Percentiles rank a stretch among this genome's conserved stretches.
Evolutionary conservation across 2,888 invertebrate species (phyloP).

Genomic region (Drosophila nigricruria): DNA sequence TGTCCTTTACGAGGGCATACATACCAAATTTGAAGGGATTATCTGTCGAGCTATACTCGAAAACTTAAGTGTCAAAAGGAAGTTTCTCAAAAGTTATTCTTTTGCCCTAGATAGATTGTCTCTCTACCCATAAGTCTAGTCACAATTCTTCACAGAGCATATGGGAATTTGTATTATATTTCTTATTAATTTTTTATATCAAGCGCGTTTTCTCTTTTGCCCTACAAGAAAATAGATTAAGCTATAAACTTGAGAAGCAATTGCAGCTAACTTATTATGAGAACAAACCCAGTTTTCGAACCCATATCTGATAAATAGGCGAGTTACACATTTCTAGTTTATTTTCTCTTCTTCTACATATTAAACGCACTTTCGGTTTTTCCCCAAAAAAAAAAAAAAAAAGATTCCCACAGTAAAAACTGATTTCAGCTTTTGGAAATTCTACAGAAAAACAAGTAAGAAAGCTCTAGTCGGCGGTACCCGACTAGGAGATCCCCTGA

Average conservation of each 20-base stretch:
- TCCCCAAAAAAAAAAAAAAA: slow-evolving; percentile 11
- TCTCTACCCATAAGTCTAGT: neutral
- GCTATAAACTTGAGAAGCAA: neutral
- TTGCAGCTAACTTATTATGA: neutral
- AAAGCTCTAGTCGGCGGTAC: too few relatives aligned
- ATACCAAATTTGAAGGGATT: too few relatives aligned
- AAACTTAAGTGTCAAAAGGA: too few relatives aligned
- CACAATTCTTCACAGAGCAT: neutral
- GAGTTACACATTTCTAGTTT: neutral
- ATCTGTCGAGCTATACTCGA: too few relatives aligned
- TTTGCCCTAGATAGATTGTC: neutral
- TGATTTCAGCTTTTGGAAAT: slow-evolving; percentile 37
- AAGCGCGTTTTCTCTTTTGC: slow-evolving; percentile 9
- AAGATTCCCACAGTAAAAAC: slow-evolving; percentile 24
- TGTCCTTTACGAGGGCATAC: too few relatives aligned
- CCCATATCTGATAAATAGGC: slow-evolving; percentile 7
- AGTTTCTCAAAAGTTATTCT: too few relatives aligned
- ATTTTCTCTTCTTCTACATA: neutral
- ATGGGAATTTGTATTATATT: neutral
- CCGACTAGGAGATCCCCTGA: too few relatives aligned
- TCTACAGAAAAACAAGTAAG: slow-evolving; percentile 3
- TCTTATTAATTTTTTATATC: neutral
- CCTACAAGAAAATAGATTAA: slow-evolving; percentile 5
- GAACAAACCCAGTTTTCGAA: slow-evolving; percentile 2
- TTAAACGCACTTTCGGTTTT: slow-evolving; percentile 53